Conservation (phyloP, 1,140 invertebrate species). For the Colletes latitarsis region DNA sequence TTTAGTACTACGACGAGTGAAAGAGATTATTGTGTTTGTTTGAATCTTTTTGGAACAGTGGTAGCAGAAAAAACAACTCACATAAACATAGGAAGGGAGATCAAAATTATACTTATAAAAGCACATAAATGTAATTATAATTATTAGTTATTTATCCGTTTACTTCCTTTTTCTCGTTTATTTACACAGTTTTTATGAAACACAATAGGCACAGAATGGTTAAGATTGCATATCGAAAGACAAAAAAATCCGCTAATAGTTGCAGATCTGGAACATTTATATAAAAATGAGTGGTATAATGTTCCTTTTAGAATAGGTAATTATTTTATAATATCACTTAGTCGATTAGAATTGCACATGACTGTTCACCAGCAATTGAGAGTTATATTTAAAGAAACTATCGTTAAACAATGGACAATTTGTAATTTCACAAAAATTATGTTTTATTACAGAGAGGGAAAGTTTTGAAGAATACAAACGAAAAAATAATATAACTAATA, state of each 20-base stretch:
- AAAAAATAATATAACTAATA: constrained; percentile 59
- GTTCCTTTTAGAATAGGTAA: constrained; percentile 23
- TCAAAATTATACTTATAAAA: constrained; percentile 73
- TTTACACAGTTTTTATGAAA: neutral
- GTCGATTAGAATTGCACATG: neutral
- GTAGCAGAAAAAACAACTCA: constrained; percentile 71
- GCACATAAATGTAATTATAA: constrained; percentile 71
- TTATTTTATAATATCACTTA: constrained; percentile 29
- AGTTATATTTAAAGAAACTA: too few species aligned
- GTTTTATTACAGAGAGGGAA: constrained; percentile 54
- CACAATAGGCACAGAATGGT: constrained; percentile 70
- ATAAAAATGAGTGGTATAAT: constrained; percentile 46
- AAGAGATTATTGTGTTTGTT: constrained; percentile 65
- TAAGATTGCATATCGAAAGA: constrained; percentile 64
- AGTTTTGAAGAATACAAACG: constrained; percentile 66
- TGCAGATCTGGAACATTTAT: constrained; percentile 65
- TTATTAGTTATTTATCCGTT: neutral
- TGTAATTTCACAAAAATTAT: neutral
- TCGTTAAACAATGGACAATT: neutral
- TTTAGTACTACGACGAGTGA: constrained; percentile 64
- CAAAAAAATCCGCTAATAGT: constrained; percentile 66
- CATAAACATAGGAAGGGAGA: constrained; percentile 71
- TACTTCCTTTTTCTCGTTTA: neutral
- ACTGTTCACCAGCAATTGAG: neutral
- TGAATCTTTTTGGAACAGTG: constrained; percentile 75